These are phyloP conservation scores for Formicarius rufipectus DNA, from an alignment of 2,113 vertebrate species.

Conservation along the genomic window DNA sequence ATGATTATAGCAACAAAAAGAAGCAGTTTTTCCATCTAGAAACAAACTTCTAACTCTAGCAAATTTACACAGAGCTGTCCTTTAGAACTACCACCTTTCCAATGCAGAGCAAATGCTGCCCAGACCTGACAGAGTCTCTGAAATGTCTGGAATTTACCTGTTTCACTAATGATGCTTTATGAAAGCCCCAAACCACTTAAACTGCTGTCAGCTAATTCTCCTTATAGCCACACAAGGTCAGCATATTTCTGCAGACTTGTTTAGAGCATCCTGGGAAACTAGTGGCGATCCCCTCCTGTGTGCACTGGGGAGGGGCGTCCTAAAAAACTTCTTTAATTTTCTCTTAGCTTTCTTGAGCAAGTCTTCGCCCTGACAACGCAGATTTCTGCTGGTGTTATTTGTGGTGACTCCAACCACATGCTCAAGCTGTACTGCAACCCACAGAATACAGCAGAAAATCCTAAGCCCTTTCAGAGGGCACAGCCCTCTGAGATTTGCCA, in stretches of 20 bases:
- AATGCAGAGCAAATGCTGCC: background rate
- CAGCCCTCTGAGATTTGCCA: background rate
- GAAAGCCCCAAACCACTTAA: background rate
- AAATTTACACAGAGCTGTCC: background rate
- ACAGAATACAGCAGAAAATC: background rate
- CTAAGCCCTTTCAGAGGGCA: background rate
- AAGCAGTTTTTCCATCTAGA: background rate
- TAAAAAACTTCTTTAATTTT: background rate
- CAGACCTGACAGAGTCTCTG: background rate
- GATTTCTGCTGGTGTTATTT: background rate
- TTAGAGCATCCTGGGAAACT: background rate
- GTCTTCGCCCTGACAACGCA: background rate
- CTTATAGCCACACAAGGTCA: background rate
- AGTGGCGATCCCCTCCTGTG: background rate
- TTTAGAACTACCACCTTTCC: background rate
- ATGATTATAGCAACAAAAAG: background rate
- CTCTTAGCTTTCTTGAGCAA: background rate
- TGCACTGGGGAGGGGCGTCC: fast-evolving
- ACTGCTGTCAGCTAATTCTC: background rate
- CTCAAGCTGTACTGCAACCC: background rate
- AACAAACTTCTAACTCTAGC: background rate
- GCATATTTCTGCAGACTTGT: background rate
- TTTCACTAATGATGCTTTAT: background rate
- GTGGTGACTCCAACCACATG: background rate
- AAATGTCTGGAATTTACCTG: background rate